Evolutionary conservation across 2,888 invertebrate genomes (phyloP).

Genomic region (Nomada fucata): DNA sequence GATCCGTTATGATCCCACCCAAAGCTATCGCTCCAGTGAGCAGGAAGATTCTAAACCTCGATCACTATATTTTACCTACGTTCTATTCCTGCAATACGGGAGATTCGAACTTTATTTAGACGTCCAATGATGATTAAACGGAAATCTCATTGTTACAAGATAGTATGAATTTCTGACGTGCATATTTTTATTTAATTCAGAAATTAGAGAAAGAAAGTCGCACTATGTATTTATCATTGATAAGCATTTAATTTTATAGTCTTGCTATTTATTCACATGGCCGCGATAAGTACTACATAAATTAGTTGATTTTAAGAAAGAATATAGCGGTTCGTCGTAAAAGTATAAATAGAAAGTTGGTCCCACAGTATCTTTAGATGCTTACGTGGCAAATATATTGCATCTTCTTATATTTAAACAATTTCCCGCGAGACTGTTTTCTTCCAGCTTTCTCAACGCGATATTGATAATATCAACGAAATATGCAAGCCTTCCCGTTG

Average conservation of each 20-base stretch:
- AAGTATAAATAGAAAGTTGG: slow-evolving; percentile 21
- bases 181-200: not conserved
- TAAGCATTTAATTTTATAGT: not conserved
- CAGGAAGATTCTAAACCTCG: slow-evolving; percentile 54
- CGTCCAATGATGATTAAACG: not conserved
- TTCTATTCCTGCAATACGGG: not conserved
- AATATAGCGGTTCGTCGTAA: not conserved
- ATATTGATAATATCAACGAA: too few relatives aligned
- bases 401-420: not conserved
- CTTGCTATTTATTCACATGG: not conserved
- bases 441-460: not conserved
- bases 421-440: not conserved
- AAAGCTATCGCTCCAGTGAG: slow-evolving; percentile 63
- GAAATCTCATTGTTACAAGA: not conserved
- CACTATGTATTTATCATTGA: not conserved
- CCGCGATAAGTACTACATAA: not conserved
- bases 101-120: not conserved
- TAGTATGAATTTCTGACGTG: not conserved
- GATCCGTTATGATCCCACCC: slow-evolving; percentile 78
- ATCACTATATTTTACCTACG: slow-evolving; percentile 24
- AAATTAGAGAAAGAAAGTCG: not conserved
- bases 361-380: not conserved
- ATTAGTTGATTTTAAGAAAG: not conserved
- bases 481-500: too few relatives aligned
- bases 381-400: not conserved